Conservation (phyloP, 2,888 invertebrate species). For the Temnothorax ravouxi region DNA sequence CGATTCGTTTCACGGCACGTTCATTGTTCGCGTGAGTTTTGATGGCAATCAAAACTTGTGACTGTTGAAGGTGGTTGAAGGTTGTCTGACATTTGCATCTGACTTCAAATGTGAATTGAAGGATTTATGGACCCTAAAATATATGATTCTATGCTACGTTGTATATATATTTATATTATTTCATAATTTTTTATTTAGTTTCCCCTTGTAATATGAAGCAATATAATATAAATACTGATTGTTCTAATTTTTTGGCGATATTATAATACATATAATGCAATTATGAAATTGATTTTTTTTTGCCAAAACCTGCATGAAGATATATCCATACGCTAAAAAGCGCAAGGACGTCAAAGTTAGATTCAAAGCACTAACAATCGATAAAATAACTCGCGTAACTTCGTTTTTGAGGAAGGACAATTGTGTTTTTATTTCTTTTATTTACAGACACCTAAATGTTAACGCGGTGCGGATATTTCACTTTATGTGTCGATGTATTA, state of each 20-base stretch:
- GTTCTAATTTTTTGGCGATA: slow-evolving; percentile 19
- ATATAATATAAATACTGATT: slow-evolving; percentile 22
- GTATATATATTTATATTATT: slow-evolving; percentile 25
- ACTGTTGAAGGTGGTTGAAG: background rate
- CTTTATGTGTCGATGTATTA: background rate
- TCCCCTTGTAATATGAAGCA: background rate
- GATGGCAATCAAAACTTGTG: slow-evolving; percentile 1
- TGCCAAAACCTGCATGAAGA: background rate
- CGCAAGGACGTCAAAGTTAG: background rate
- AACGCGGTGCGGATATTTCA: background rate
- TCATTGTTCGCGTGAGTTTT: background rate
- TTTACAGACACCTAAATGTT: background rate
- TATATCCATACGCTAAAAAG: background rate
- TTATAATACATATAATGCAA: background rate
- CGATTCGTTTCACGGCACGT: background rate
- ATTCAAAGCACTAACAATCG: background rate
- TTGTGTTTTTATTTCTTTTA: background rate
- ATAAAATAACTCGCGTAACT: background rate
- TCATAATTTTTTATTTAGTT: slow-evolving; percentile 25
- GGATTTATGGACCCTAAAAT: background rate
- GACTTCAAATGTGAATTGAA: background rate
- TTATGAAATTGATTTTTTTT: background rate
- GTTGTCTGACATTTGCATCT: slow-evolving; percentile 2
- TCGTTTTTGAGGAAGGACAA: background rate
- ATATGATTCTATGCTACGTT: slow-evolving; percentile 11